Base-by-base conservation (phyloP, 2,888 invertebrate genomes). In the Stenurella melanura region DNA sequence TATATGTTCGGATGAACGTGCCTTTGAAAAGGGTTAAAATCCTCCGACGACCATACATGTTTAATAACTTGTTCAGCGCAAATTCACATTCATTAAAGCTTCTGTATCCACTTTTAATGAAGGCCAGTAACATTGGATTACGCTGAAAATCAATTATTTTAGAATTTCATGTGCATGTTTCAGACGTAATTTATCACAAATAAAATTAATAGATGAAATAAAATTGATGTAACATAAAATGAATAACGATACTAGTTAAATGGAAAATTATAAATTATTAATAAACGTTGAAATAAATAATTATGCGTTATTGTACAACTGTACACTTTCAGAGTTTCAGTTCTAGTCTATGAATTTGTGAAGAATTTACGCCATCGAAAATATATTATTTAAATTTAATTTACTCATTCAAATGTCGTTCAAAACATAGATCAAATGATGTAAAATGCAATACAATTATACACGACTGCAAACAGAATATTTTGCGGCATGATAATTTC, bases 41-140 rank as follows among this genome's bases (percentile, higher is more conserved):
- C n/a, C 50, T 30, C 63, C 15, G 63, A 63, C 72, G 63, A 63
- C 63, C 75, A 69, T 77, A 64, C 73, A 78, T 75, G 70, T 78
- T 78, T 75, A 66, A 78, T 78, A 73, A 75, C 75, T 75, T 73
- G 61, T 58, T 64, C 73, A 70, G 66, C 60, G 70, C 58, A 54
- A 78, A 78, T 75, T 78, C 75, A 69, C 75, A 75, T 78, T 78
- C 73, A 78, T 78, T 75, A 78, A 73, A 75, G 64, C 73, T 57
- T 61, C 73, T 69, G 73, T 50, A 75, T 78, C 73, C 57, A 75
- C 75, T 73, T 78, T 78, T 75, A 78, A 75, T 78, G 78, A 75
- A 75, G 75, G 75, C 75, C 34, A 26, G 75, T 64, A 69, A 42
- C 75, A 73, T 73, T 75, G 73, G 73, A 75, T 78, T 73, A 78